Evolutionary conservation across 1,140 invertebrate genomes (phyloP), one percentile per base, ranked within the genome.

Genomic region (Diuraphis noxia): DNA sequence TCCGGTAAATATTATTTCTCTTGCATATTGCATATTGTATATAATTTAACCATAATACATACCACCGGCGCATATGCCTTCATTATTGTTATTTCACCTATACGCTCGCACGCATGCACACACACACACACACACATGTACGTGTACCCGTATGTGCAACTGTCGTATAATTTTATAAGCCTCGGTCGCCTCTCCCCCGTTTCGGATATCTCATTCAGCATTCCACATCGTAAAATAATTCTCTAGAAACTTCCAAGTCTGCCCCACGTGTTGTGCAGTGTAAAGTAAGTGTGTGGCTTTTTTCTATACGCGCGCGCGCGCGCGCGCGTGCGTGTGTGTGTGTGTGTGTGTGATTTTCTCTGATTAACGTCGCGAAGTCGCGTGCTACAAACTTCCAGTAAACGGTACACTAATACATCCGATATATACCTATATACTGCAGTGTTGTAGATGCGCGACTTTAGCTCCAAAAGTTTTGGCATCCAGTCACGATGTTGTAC

Each of bases 101-200:
- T 38, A 52, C 9, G 30, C 23, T 23, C 2, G 19, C 38, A 25
- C 10, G 38, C n/a, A 43, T 6, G 7, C 40, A 52, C n/a, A 3
- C 3, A 34, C 38, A 36, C 30, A 43, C 23, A 81, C 30, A 13
- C 43, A 46, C 9, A 85, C 30, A n/a, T 10, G 30, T 25, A 36
- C n/a, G 8, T 3, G 46, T 23, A 34, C 30, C 40, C 23, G 21
- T 30, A 46, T 86, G 21, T 5, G 25, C n/a, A 3, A 46, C 77
- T 36, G 41, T 79, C 52, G 86, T 63, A 88, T 63, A 90, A 79
- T 79, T 90, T 72, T 88, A 88, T 72, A 88, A 88, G 87, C 52
- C 38, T 17, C 56, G 7, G 10, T 23, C 34, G 19, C 40, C 8
- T 2, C 40, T 38, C 25, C n/a, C 2, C 19, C 6, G 30, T 88